Base-by-base conservation (phyloP, 2,113 vertebrate genomes). In the Eonycteris spelaea region DNA sequence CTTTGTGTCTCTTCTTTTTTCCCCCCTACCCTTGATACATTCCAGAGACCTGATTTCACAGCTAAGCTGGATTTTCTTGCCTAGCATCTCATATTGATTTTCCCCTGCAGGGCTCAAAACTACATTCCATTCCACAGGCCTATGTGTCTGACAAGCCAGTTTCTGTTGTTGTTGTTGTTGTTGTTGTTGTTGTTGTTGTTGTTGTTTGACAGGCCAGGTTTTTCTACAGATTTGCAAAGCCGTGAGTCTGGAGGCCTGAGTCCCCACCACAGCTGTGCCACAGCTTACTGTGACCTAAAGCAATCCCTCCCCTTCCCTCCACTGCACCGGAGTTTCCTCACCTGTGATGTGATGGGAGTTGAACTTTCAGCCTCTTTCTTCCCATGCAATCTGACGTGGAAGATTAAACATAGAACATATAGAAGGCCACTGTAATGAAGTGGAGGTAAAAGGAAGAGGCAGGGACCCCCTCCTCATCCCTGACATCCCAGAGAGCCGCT, bases 31-130 rank as follows among this genome's bases (percentile, higher is more conserved):
- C 53, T 74, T 74, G 33, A 85, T 89, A 73, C 65, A 67, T 97
- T 95, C 75, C 97, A 93, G 95, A 96, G 75, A 68, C 80, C 75
- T 24, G 2, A 93, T 93, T 86, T 97, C 94, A 94, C 73, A 65
- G 80, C 75, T 90, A 84, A 95, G 90, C 95, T 92, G 70, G 65
- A 89, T 94, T 96, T 92, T 97, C 83, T 94, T 95, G 84, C 86
- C 84, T 82, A 67, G 77, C 51, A 33, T 93, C 93, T 97, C 86
- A 5, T 95, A 96, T 43, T 93, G 95, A 93, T 97, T 97, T 97
- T 96, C 90, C 86, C 84, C 96, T 80, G 78, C 84, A 73, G 96
- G 57, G 61, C 48, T 73, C 80, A 86, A 93, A 92, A 73, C 65
- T 68, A 57, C 13, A 51, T 51, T 14, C 48, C 93, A 96, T 96